Evolutionary conservation across 1,140 invertebrate species (phyloP).

Genomic region (Mesaphorura yosii): DNA sequence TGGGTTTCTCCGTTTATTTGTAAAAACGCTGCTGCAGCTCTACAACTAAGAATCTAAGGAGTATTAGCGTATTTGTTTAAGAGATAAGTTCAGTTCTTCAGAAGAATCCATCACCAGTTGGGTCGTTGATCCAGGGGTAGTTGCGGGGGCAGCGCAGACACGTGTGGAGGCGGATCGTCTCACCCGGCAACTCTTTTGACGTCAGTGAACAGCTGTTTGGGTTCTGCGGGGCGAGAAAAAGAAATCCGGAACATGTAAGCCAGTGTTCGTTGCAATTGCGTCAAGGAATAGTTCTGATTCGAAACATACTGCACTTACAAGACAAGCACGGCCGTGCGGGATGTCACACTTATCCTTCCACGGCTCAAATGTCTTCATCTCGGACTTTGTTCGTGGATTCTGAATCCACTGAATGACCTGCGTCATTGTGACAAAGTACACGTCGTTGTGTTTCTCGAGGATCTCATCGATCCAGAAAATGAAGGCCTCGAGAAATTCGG

Average conservation of each 20-base stretch:
- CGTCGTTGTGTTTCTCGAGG: constrained; percentile 72
- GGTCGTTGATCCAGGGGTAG: constrained; percentile 88
- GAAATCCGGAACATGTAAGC: neutral
- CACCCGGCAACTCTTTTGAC: constrained; percentile 80
- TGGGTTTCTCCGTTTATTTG: too few species aligned
- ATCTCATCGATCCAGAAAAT: constrained; percentile 90
- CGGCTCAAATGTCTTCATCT: constrained; percentile 81
- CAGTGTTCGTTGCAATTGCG: neutral
- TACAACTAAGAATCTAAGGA: too few species aligned
- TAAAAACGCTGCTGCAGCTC: too few species aligned
- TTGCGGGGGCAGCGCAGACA: constrained; percentile 76
- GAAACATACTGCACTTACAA: constrained; percentile 14
- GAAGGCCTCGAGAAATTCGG: constrained; percentile 84
- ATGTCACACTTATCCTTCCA: constrained; percentile 87
- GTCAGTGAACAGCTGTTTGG: constrained; percentile 80
- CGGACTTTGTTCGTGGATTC: constrained; percentile 68
- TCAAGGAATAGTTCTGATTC: neutral
- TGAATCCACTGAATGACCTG: constrained; percentile 90
- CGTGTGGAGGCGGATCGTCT: constrained; percentile 84
- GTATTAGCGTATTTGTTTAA: too few species aligned
- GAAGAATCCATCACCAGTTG: constrained; percentile 80
- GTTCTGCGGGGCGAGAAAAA: constrained; percentile 16
- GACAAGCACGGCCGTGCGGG: constrained; percentile 40
- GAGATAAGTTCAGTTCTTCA: constrained; percentile 45
- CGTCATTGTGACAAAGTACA: constrained; percentile 75